Base-by-base conservation (phyloP, 2,797 vertebrate genomes). In the Antrozous pallidus region DNA sequence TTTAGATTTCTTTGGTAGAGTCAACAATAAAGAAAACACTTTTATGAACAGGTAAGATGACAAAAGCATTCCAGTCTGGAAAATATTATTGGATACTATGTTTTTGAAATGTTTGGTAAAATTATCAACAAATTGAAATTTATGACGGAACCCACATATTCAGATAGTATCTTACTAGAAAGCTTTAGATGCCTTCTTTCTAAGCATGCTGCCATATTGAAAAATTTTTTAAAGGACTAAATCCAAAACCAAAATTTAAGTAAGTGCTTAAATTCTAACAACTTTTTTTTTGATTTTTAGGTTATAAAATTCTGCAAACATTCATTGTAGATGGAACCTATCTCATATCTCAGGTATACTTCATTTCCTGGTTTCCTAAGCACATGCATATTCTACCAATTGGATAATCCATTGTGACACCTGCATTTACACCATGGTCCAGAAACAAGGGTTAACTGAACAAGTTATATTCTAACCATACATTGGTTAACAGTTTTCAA, bases 41-140 rank as follows among this genome's bases (percentile, higher is more conserved):
- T 77, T 90, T 65, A 45, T 86, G 40, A 71, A 95, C 91, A 95
- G 95, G 81, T 88, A 95, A 93, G 75, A 42, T 17, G 10, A 40
- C 16, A 80, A 45, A 92, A 91, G 9, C 54, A 33, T 49, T 86
- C n/a, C 81, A 70, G 75, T 92, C 40, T 77, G 36, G 4, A 91
- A 71, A 88, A 75, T 14, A 45, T 45, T 51, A 49, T 45, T 85
- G 8, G 31, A 49, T 26, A 47, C 14, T 80, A 9, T 80, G 8
- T 75, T 77, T 83, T 80, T 10, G 18, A 61, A 83, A 6, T 65
- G 4, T 74, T 65, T 83, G 10, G 0, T 69, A 80, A 13, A 56
- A 88, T 71, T 56, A 13, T 74, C 67, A 69, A 74, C 14, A 87
- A 70, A 54, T 82, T 70, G 20, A 51, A 85, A 2, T 61, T 1